Evolutionary conservation across 2,888 invertebrate genomes (phyloP).

Genomic region (Hyalella azteca): DNA sequence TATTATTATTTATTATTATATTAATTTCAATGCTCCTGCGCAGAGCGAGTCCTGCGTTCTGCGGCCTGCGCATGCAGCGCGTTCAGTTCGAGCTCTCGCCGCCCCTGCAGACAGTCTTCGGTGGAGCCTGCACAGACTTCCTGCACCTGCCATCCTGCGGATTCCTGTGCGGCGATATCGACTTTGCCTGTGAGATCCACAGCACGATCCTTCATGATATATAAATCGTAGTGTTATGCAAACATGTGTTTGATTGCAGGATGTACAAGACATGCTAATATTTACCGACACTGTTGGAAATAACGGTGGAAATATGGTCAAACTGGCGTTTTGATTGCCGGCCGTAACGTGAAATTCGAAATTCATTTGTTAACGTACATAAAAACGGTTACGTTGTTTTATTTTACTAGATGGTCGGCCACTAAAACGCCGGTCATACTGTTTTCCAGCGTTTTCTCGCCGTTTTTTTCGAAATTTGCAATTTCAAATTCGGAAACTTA

Average conservation of each 20-base stretch:
- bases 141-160: constrained; percentile 62
- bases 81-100: constrained; percentile 61
- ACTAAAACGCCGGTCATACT: no score
- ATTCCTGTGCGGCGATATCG: constrained; percentile 61
- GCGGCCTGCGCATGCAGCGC: constrained; percentile 61
- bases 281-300: not conserved
- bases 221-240: not conserved
- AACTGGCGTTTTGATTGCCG: no score
- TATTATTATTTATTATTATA: no score
- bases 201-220: not conserved
- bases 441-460: no score
- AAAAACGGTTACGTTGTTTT: no score
- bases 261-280: not conserved
- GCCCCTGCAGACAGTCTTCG: constrained; percentile 60
- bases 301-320: no score
- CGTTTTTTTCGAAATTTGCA: no score
- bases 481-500: no score
- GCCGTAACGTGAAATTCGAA: no score
- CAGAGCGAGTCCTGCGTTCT: constrained; percentile 61
- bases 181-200: constrained; percentile 60
- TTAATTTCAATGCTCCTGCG: no score
- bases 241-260: not conserved
- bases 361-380: no score
- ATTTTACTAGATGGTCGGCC: no score
- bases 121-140: constrained; percentile 62